Base-by-base conservation (phyloP, 2,888 invertebrate species). In the Torymus auratus region DNA sequence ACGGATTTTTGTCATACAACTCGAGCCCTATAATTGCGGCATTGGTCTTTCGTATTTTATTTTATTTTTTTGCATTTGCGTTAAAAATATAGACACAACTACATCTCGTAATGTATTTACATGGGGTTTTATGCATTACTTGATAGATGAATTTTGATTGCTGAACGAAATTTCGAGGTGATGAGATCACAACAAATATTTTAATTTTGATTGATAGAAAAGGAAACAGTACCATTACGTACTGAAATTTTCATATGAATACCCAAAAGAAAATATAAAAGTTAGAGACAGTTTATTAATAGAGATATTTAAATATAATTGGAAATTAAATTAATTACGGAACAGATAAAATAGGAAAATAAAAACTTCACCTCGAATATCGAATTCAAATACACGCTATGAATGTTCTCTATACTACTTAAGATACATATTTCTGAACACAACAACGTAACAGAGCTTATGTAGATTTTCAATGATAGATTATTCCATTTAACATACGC, bases 371-470 rank as follows among this genome's bases (percentile, higher is more conserved):
- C 72, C 72, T 80, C 80, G 62, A 80, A 52, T 20, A 50, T 68
- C 23, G 7, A 72, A 76, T 72, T 76, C 62, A 77, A 77, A 72
- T 41, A 68, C 23, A 41, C 41, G 14, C 15, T 71, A 76, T 80
- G 14, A 65, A 71, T 41, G 53, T 76, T 20, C 12, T 80, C 53
- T 78, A 55, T 20, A 14, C 64, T 77, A 81, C 56, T 61, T 65
- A 82, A 75, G 67, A 71, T 78, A 78, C 67, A 78, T 74, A 65
- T 71, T 78, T 75, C 60, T 82, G 78, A 82, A 82, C 81, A 82
- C 81, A 82, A 78, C 69, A 82, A 71, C 70, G 71, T 82, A 82
- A 82, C 75, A 67, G 65, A 78, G 67, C 69, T 77, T 69, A 80
- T 65, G 50, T 74, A 60, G 50, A 72, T 68, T 73, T 53, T 77